Percentiles rank a stretch among this genome's conserved stretches.
These are phyloP conservation scores for Hydropsyche betteni DNA, from an alignment of 2,888 invertebrate genomes.

Conservation along the genomic window DNA sequence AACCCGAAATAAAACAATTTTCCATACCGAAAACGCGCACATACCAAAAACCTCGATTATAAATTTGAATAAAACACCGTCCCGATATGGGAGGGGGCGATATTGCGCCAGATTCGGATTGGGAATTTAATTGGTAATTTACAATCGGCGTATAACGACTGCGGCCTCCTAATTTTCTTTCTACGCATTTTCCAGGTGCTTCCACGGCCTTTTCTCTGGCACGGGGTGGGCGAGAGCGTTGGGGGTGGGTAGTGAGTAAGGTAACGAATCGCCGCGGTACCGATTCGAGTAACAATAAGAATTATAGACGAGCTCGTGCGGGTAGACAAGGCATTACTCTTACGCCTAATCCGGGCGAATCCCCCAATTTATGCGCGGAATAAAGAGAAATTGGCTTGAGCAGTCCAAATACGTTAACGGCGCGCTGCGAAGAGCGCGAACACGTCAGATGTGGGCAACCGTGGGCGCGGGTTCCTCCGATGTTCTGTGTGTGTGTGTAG, in stretches of 20 bases:
- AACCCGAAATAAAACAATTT: too few relatives aligned
- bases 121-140: conserved; percentile 36
- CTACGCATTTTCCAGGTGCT: conserved; percentile 45
- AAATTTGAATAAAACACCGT: conserved; percentile 22
- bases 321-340: conserved; percentile 44
- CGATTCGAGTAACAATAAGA: conserved; percentile 49
- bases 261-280: conserved; percentile 40
- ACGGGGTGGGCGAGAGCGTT: too few relatives aligned
- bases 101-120: conserved; percentile 23
- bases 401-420: conserved; percentile 46
- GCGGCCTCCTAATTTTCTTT: conserved; percentile 43
- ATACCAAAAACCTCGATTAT: not conserved
- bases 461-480: not conserved
- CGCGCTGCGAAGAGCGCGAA: conserved; percentile 29
- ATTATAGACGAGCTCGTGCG: conserved; percentile 49
- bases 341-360: conserved; percentile 49
- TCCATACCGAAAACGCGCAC: conserved; percentile 5
- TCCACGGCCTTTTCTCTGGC: not conserved
- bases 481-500: too few relatives aligned
- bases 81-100: conserved; percentile 1
- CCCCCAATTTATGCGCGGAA: conserved; percentile 52
- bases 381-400: conserved; percentile 48
- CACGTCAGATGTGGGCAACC: not conserved
- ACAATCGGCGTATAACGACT: conserved; percentile 37
- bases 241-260: too few relatives aligned